Evolutionary conservation across 2,113 vertebrate species (phyloP).

Genomic region (Cephalopterus ornatus): DNA sequence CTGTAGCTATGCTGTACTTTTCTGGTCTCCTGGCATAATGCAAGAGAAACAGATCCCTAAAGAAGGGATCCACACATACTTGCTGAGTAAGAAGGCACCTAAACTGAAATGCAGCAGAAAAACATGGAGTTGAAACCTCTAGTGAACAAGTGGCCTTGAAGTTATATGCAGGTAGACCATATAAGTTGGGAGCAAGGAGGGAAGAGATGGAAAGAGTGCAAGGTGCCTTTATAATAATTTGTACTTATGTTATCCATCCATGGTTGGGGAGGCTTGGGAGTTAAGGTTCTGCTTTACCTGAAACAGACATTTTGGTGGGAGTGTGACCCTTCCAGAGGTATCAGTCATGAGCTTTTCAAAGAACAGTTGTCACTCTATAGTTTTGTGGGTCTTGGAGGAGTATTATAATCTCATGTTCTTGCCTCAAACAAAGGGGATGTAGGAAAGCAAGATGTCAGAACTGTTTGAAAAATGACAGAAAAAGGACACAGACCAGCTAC

Average conservation of each 20-base stretch:
- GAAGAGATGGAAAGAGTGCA: background rate
- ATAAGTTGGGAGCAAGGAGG: background rate
- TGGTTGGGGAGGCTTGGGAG: background rate
- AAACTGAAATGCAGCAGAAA: background rate
- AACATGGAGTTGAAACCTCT: background rate
- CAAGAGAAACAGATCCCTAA: background rate
- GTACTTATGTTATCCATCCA: background rate
- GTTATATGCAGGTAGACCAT: too few species aligned
- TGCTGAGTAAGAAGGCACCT: background rate
- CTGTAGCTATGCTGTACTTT: background rate
- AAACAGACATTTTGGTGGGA: background rate
- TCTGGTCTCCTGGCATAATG: accelerated
- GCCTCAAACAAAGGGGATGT: background rate
- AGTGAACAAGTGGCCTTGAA: background rate
- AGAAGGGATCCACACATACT: background rate
- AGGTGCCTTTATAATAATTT: background rate
- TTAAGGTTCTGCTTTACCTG: background rate
- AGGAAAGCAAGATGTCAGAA: background rate
- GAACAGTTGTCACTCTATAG: background rate
- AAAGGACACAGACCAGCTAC: background rate
- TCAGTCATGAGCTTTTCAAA: background rate
- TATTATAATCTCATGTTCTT: background rate
- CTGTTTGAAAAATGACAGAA: background rate
- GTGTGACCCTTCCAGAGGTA: background rate
- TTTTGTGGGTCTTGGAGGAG: background rate